These are phyloP conservation scores for Aurelia sp. DNA, from an alignment of 30 jellyfish, hydroid and myxozoan genomes.

Conservation along the genomic window DNA sequence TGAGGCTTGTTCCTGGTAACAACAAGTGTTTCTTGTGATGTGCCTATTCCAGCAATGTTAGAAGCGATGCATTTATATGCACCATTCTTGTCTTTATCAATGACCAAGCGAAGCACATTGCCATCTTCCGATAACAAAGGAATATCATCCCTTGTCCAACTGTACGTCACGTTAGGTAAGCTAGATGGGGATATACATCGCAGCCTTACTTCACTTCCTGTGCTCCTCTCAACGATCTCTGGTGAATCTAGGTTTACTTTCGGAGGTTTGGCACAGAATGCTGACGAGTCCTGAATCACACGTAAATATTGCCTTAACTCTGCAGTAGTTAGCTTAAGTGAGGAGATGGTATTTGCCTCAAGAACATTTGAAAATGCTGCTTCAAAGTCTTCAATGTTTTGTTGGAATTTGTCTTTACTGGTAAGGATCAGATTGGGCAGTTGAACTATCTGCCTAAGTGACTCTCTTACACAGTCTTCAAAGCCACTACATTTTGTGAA, in stretches of 20 bases:
- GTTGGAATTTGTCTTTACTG: background rate
- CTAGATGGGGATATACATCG: slow-evolving; percentile 36
- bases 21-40: slow-evolving; percentile 51
- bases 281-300: background rate
- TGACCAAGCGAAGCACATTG: slow-evolving; percentile 5
- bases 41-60: slow-evolving; percentile 20
- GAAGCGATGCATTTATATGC: slow-evolving; percentile 57
- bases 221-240: background rate
- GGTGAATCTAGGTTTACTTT: slow-evolving; percentile 14
- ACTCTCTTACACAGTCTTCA: slow-evolving; percentile 59
- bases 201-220: slow-evolving; percentile 15
- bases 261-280: slow-evolving; percentile 56
- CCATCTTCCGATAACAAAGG: slow-evolving; percentile 35
- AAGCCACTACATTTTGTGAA: slow-evolving; percentile 55
- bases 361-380: background rate
- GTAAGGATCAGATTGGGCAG: slow-evolving; percentile 43
- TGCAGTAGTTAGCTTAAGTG: background rate
- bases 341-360: background rate
- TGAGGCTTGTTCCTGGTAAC: slow-evolving; percentile 22
- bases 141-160: slow-evolving; percentile 45
- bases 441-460: slow-evolving; percentile 26
- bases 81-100: slow-evolving; percentile 32
- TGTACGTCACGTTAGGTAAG: slow-evolving; percentile 15
- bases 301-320: background rate
- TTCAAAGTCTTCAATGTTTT: background rate